phyloP scores from a whole-genome alignment of 2,888 invertebrate genomes.

The Teleiodes luculella region DNA sequence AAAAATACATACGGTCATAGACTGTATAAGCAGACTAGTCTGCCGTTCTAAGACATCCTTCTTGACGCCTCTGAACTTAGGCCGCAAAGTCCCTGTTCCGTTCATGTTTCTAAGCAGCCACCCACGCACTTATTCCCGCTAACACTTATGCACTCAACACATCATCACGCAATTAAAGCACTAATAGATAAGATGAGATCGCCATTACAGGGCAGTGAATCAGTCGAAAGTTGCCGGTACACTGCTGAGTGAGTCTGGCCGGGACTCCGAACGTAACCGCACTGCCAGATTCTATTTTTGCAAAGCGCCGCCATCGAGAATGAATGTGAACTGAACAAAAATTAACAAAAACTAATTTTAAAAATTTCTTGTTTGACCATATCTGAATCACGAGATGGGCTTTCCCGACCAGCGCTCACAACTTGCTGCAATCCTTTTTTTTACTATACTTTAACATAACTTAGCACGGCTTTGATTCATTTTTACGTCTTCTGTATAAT shows the following conservation, averaged over 20 bases:
- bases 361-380: neutral
- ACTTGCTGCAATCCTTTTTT: too few relatives aligned
- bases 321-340: slow-evolving; percentile 64
- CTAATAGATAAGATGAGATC: neutral
- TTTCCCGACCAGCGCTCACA: neutral
- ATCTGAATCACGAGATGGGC: neutral
- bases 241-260: slow-evolving; percentile 56
- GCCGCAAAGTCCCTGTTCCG: slow-evolving; percentile 74
- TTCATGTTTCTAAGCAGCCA: slow-evolving; percentile 51
- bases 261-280: slow-evolving; percentile 65
- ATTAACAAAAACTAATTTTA: neutral
- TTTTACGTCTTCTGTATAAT: too few relatives aligned
- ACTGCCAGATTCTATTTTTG: slow-evolving; percentile 77
- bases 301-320: slow-evolving; percentile 69
- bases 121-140: slow-evolving; percentile 25
- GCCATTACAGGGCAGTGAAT: slow-evolving; percentile 37
- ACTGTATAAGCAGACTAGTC: slow-evolving; percentile 85
- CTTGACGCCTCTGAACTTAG: slow-evolving; percentile 87
- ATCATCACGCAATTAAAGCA: neutral
- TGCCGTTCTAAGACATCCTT: slow-evolving; percentile 86
- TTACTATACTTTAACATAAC: too few relatives aligned
- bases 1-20: slow-evolving; percentile 86
- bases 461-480: too few relatives aligned
- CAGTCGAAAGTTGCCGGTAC: slow-evolving; percentile 61
- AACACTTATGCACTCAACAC: slow-evolving; percentile 30